These are phyloP conservation scores for Malurus splendens DNA, from an alignment of 2,797 vertebrate genomes.

Conservation along the genomic window DNA sequence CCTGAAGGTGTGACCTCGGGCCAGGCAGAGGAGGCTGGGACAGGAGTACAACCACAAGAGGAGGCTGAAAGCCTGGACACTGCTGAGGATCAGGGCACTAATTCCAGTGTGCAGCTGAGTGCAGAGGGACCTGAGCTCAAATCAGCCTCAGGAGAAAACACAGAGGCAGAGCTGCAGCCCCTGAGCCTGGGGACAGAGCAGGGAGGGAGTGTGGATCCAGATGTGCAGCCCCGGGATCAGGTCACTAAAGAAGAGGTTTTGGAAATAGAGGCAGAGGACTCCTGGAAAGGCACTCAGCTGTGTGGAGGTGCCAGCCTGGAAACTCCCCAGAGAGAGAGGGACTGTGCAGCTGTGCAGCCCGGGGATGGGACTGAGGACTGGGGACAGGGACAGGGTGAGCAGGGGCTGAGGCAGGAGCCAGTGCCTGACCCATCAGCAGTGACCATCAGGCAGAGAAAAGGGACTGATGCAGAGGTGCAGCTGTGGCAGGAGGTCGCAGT, in stretches of 20 bases:
- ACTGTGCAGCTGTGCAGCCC: accelerated
- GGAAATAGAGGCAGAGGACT: background rate
- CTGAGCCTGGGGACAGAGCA: accelerated
- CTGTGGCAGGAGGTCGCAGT: too few relatives aligned
- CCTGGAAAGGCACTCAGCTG: accelerated
- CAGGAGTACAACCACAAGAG: accelerated
- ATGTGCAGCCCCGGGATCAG: background rate
- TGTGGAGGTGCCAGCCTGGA: accelerated
- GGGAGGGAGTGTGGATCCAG: background rate
- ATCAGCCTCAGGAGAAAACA: background rate
- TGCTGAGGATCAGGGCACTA: accelerated
- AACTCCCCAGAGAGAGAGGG: accelerated
- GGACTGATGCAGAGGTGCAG: background rate
- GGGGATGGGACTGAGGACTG: background rate
- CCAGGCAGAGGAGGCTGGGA: background rate
- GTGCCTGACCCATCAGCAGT: background rate
- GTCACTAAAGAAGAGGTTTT: accelerated
- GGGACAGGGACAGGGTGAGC: background rate
- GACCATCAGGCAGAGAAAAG: background rate
- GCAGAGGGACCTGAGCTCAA: background rate
- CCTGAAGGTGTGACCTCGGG: accelerated
- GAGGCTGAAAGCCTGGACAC: background rate
- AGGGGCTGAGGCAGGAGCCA: background rate
- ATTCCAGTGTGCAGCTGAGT: background rate
- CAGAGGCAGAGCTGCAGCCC: background rate